Base-by-base conservation (phyloP, 35 echinoderm and acorn worm genomes). In the Amphiura filiformis region DNA sequence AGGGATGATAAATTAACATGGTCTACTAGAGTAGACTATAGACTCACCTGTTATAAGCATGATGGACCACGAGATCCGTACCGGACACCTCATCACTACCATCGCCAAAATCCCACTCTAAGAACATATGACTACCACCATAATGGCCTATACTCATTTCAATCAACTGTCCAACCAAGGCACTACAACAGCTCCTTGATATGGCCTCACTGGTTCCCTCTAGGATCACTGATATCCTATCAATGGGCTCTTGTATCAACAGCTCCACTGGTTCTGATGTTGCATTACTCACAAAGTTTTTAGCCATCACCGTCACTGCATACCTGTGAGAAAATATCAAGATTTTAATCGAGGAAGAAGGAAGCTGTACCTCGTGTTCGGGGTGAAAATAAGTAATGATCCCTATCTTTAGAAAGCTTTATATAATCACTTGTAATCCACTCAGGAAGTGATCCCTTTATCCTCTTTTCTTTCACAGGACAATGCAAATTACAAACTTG, bases 91-190 rank as follows among this genome's bases (percentile, higher is more conserved):
- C 37, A 0, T 39, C 39, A 13, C 77, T 80, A 31, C 88, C 84
- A 56, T 97, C 95, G 42, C 95, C 95, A 89, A 97, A 97, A 77
- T 91, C 57, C 95, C 95, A 97, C 13, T 49, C 56, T 28, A 81
- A 93, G n/a, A 65, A 82, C 38, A 93, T 77, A 57, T 97, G 65
- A 82, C 91, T 97, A 11, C 95, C 95, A 75, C 56, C 65, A 61
- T 79, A 89, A 5, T 86, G 35, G 34, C 57, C 47, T 9, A 84
- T 84, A 2, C 64, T 36, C 47, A 97, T 78, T 23, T 78, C 61
- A 0, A 88, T 88, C 14, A 13, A 32, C 15, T 81, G 76, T 15
- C 89, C 89, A 75, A 91, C 44, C 14, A 97, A 84, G 70, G 83
- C 77, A 0, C 84, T 52, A 20, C 44, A 52, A 52, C 44, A 52